Conservation (phyloP, 2,888 invertebrate genomes). For the Aethes cnicana region DNA sequence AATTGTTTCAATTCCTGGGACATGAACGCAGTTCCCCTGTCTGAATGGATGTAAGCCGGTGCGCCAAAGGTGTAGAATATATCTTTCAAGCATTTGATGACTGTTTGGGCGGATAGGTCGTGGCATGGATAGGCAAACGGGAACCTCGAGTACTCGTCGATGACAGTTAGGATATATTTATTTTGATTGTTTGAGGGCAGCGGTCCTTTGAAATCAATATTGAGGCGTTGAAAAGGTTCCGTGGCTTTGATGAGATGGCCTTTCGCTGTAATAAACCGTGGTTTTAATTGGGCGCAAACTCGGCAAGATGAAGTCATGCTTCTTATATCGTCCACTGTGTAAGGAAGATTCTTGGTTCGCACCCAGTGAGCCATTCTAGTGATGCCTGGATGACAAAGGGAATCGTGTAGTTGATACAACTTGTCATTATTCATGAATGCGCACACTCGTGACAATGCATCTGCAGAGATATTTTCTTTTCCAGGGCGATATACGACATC, state of each 20-base stretch:
- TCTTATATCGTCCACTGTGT: not conserved
- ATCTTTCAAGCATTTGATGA: constrained; percentile 20
- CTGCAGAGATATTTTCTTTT: too few relatives aligned
- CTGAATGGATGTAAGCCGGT: constrained; percentile 31
- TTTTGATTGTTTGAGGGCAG: constrained; percentile 28
- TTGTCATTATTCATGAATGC: too few relatives aligned
- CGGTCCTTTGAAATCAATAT: constrained; percentile 36
- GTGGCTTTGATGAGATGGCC: too few relatives aligned
- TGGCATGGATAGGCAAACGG: constrained; percentile 29
- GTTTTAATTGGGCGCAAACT: not conserved
- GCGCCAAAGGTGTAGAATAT: constrained; percentile 17
- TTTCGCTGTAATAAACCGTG: not conserved
- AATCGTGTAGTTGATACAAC: too few relatives aligned
- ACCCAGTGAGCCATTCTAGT: not conserved
- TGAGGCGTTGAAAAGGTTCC: too few relatives aligned
- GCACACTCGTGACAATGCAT: too few relatives aligned
- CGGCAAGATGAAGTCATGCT: not conserved
- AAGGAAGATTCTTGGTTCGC: not conserved
- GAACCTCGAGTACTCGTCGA: constrained; percentile 31
- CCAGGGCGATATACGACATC: too few relatives aligned
- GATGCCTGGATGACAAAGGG: not conserved
- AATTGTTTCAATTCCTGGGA: constrained; percentile 13
- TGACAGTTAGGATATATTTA: constrained; percentile 31
- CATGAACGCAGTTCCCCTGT: constrained; percentile 25
- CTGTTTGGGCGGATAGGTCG: constrained; percentile 19